Evolutionary conservation across 2,888 invertebrate genomes (phyloP), one percentile per base, ranked within the genome.

Genomic region (Chrysotoxum bicinctum): DNA sequence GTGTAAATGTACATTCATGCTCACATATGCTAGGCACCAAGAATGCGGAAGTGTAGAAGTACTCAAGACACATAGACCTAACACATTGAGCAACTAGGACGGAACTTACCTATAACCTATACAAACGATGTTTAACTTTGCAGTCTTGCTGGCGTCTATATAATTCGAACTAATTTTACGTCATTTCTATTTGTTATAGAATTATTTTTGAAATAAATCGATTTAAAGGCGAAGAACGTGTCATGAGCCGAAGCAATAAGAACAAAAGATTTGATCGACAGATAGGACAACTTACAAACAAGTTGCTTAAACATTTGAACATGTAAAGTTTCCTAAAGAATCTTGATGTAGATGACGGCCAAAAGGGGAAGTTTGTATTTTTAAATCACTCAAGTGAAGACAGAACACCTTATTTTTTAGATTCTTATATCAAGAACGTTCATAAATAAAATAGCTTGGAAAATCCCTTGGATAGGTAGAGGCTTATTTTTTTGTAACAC

Each of bases 91-190:
- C 9, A 21, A 45, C 10, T 52, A 37, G 64, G 40, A 43, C 56
- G 48, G 62, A 68, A 78, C 70, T 37, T 32, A 56, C 68, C 80
- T 68, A 56, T 60, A 32, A 66, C 74, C 64, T 40, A 52, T 58
- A 50, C 58, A 56, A 52, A 30, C 12, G 14, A n/a, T 48, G 45
- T 64, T 64, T n/a, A 66, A 66, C 48, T 66, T 66, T 50, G 19
- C 50, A 66, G 50, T 35, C 66, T 35, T 66, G 9, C 35, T 77
- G 76, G 81, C 76, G 72, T 62, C 72, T 50, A 14, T 21, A 43
- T 76, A 85, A 81, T 81, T 81, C 73, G 77, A 85, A 56, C 72
- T 76, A 72, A 81, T 85, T 81, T 52, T 52, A 77, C 54, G 69
- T 76, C 62, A 45, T 40, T 70, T 23, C 45, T 58, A 26, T 68